phyloP scores from a whole-genome alignment of 2,113 vertebrate genomes.

The Melanotaenia duboulayi region DNA sequence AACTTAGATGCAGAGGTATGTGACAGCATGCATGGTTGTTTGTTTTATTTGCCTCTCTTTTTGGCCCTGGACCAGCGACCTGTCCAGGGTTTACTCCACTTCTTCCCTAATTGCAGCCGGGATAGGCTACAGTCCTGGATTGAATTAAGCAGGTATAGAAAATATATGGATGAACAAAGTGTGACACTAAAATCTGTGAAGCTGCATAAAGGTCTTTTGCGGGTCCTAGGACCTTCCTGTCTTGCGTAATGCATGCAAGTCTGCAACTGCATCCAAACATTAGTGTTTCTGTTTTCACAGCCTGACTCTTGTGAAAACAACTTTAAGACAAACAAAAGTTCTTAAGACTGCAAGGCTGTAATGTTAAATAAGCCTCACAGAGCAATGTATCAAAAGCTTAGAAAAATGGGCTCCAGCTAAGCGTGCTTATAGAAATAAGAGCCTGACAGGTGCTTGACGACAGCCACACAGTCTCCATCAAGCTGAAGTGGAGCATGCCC shows the following conservation, averaged over 20 bases:
- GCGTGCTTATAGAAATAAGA: constrained; percentile 90
- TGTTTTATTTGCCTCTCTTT: too few relatives aligned
- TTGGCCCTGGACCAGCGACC: too few relatives aligned
- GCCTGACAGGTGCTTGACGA: constrained; percentile 93
- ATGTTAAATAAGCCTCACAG: constrained; percentile 35
- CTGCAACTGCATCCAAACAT: constrained; percentile 28
- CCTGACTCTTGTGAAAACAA: constrained; percentile 32
- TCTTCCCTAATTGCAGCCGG: too few relatives aligned
- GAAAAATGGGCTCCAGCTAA: constrained; percentile 82
- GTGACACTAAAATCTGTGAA: constrained; percentile 1
- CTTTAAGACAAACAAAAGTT: constrained; percentile 10
- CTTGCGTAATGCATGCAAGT: constrained; percentile 48
- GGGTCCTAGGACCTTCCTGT: constrained; percentile 14
- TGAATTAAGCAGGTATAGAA: too few relatives aligned
- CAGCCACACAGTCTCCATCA: constrained; percentile 96
- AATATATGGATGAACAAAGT: too few relatives aligned
- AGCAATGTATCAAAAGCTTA: constrained; percentile 55
- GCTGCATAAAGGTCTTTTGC: constrained; percentile 10
- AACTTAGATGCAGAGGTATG: constrained; percentile 9
- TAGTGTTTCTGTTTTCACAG: constrained; percentile 16
- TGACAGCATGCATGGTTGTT: background rate
- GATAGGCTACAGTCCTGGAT: too few relatives aligned
- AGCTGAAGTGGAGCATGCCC: constrained; percentile 91
- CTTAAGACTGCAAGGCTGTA: constrained; percentile 2
- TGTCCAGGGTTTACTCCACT: too few relatives aligned